Conservation (phyloP, 2,113 vertebrate genomes). For the Zapus hudsonius region DNA sequence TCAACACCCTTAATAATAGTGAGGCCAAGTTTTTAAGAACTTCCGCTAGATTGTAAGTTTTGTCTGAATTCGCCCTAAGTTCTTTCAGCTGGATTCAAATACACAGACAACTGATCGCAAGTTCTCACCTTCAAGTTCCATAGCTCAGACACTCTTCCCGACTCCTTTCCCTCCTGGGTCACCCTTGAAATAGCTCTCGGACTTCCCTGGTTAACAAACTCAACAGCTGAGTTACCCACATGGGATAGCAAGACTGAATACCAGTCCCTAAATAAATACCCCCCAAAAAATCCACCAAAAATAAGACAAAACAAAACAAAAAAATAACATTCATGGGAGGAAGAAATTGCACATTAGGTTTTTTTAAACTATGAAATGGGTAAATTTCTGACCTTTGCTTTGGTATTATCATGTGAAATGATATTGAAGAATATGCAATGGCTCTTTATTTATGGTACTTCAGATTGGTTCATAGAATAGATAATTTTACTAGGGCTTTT, state of each 20-base stretch:
- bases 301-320: neutral
- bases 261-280: neutral
- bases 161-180: neutral
- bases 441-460: conserved; percentile 69
- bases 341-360: conserved; percentile 4
- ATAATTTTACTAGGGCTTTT: conserved; percentile 71
- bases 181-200: neutral
- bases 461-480: conserved; percentile 53
- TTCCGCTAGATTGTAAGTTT: too few relatives aligned
- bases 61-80: neutral
- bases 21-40: neutral
- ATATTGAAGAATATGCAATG: conserved; percentile 11
- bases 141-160: neutral
- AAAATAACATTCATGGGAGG: neutral
- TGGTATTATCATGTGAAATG: conserved; percentile 28
- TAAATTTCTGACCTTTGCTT: neutral
- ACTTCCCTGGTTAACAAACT: neutral
- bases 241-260: neutral
- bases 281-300: neutral
- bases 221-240: neutral
- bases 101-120: too few relatives aligned
- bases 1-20: neutral
- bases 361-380: conserved; percentile 56
- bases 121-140: neutral
- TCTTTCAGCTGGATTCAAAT: neutral